Evolutionary conservation across 2,113 vertebrate species (phyloP), one percentile per base, ranked within the genome.

Genomic region (Limanda limanda): DNA sequence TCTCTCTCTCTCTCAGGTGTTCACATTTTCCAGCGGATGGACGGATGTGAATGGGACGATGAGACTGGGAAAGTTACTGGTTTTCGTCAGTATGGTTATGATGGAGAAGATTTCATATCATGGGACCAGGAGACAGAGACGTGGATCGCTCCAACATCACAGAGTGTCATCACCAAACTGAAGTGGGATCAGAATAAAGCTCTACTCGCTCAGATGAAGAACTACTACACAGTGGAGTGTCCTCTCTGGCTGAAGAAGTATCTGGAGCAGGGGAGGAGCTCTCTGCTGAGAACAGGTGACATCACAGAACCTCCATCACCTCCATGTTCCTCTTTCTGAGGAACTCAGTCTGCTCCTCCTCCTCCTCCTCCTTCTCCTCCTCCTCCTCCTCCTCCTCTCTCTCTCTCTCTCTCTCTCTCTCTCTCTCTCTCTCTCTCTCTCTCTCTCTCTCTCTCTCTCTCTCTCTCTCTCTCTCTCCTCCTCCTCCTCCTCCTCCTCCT

Each of bases 51-150:
- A 7, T 75, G 74, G 59, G 84, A 89, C 0, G 65, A 83, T 0
- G 64, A 37, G 35, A 37, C 35, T 37, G 35, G 9, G 10, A 9
- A 2, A 10, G 35, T 31, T 37, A 37, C 2, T 0, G 78, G 71
- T 51, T 87, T 15, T 55, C 0, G 40, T 2, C 87, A 78, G 25
- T 62, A 14, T 2, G 79, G 69, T 11, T 86, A 80, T 31, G 73
- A 86, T 37, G 84, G 84, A 57, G 69, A 8, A 0, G 87, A 94
- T 17, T 92, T 90, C 14, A 0, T 94, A 0, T 0, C 27, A 20
- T 23, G 92, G 0, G 73, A 95, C 68, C 8, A 81, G 17, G 15
- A 51, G 47, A 51, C 47, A 51, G 47, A 51, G 47, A 51, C 47
- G 31, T 31, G 47, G 47, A 51, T 51, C 47, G 47, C 47, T 51